phyloP scores from a whole-genome alignment of 2,888 invertebrate species.

The Caenorhabditis sp. region DNA sequence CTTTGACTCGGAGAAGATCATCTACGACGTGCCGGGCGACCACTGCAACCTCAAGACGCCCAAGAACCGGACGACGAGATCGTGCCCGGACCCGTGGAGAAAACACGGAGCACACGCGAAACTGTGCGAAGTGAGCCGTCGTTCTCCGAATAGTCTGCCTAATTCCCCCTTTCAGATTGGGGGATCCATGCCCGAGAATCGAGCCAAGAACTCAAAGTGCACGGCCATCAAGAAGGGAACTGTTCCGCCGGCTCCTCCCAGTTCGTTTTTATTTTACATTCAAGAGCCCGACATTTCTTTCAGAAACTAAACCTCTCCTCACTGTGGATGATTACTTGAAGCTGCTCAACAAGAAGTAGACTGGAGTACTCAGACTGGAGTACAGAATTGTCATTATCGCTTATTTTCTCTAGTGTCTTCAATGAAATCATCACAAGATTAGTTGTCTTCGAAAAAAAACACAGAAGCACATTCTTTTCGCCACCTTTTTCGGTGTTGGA shows the following conservation, averaged over 20 bases:
- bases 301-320: slow-evolving; percentile 31
- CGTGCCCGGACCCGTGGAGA: slow-evolving; percentile 54
- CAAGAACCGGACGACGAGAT: slow-evolving; percentile 16
- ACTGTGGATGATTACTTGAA: slow-evolving; percentile 45
- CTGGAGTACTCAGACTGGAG: too few relatives aligned
- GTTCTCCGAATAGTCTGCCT: background rate
- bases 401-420: background rate
- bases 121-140: slow-evolving; percentile 43
- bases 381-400: too few relatives aligned
- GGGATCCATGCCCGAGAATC: slow-evolving; percentile 32
- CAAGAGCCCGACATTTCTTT: background rate
- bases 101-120: slow-evolving; percentile 48
- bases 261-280: background rate
- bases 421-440: background rate
- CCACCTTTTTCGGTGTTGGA: slow-evolving; percentile 34
- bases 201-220: slow-evolving; percentile 5
- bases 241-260: slow-evolving; percentile 33
- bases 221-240: slow-evolving; percentile 28
- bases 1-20: background rate
- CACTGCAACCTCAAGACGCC: slow-evolving; percentile 18
- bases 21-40: slow-evolving; percentile 46
- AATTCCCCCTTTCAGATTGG: slow-evolving; percentile 44
- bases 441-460: background rate
- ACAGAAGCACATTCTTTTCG: slow-evolving; percentile 1
- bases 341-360: slow-evolving; percentile 10